Evolutionary conservation across 2,888 invertebrate species (phyloP), one percentile per base, ranked within the genome.

Genomic region (Cantharis lateralis): DNA sequence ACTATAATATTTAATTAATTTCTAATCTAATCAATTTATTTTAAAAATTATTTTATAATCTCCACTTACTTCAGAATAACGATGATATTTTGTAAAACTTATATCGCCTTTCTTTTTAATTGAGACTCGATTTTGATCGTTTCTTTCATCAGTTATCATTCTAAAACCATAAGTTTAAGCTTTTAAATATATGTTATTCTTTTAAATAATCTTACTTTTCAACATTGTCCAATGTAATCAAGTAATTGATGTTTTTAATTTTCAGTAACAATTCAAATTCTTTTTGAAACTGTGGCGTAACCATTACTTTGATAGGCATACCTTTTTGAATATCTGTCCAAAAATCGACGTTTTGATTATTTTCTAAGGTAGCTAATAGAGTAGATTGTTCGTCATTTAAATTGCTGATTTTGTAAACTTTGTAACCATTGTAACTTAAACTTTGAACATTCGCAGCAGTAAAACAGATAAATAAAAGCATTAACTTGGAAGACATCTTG

Each of bases 191-290:
- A 48, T 26, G 13, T 13, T 10, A 11, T 15, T 16, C 2, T 7
- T 11, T 15, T 62, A 61, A 15, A 61, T 62, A 4, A n/a, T 87
- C 86, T 87, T 83, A 90, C 90, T 83, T 80, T 80, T 89, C 88
- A 0, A 91, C 88, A 83, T 91, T 87, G 3, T 89, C 86, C 15
- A 88, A 82, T 77, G 89, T 88, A 2, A 91, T 82, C 63, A 84
- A 85, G 81, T 89, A 88, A 0, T 82, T 70, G 62, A 92, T 89
- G 0, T 84, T 85, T 5, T 87, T 80, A 0, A 83, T 80, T 0
- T 84, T 81, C 11, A 70, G 15, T 9, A 61, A 61, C 11, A 10
- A 15, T 20, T 70, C 70, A 62, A 70, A 70, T 61, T 61, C 28
- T 16, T 48, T 4, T 24, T 70, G 70, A 74, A 9, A 18, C 20